These are phyloP conservation scores for Oxyura jamaicensis DNA, from an alignment of 2,113 vertebrate genomes.

Conservation along the genomic window DNA sequence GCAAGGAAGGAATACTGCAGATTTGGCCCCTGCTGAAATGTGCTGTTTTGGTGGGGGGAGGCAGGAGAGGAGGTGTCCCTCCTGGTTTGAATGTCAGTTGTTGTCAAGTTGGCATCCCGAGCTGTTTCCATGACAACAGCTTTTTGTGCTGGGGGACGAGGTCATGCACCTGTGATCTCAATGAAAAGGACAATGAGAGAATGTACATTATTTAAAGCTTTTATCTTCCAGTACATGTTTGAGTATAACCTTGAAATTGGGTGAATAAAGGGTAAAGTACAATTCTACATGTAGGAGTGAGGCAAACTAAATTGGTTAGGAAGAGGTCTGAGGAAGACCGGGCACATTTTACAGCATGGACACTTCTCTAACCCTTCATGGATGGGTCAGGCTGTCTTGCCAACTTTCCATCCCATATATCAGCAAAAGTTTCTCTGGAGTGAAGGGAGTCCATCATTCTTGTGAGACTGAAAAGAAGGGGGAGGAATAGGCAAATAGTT, in stretches of 20 bases:
- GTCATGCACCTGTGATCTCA: slow-evolving; percentile 71
- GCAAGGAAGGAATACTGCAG: neutral
- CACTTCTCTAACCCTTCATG: neutral
- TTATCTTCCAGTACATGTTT: slow-evolving; percentile 58
- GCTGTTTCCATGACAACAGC: slow-evolving; percentile 73
- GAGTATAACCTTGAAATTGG: slow-evolving; percentile 72
- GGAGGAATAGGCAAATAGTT: neutral
- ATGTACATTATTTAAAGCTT: slow-evolving; percentile 62
- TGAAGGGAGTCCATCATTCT: neutral
- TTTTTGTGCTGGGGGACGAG: slow-evolving; percentile 64
- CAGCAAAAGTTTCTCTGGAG: slow-evolving; percentile 6
- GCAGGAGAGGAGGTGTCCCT: slow-evolving; percentile 63
- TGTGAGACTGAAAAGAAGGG: neutral
- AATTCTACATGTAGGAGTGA: slow-evolving; percentile 25
- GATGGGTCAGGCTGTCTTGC: neutral
- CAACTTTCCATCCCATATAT: neutral
- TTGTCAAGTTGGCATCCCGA: slow-evolving; percentile 72
- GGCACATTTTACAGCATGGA: neutral
- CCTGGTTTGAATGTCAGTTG: slow-evolving; percentile 79
- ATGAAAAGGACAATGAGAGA: slow-evolving; percentile 63
- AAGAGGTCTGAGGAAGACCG: neutral
- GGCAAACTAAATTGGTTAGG: slow-evolving; percentile 26
- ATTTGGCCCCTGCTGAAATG: slow-evolving; percentile 24
- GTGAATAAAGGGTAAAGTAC: slow-evolving; percentile 52
- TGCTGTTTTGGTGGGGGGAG: neutral